Percentiles rank a stretch among this genome's conserved stretches.
Conservation (phyloP, 2,797 vertebrate species). For the Spinus olivaceus region DNA sequence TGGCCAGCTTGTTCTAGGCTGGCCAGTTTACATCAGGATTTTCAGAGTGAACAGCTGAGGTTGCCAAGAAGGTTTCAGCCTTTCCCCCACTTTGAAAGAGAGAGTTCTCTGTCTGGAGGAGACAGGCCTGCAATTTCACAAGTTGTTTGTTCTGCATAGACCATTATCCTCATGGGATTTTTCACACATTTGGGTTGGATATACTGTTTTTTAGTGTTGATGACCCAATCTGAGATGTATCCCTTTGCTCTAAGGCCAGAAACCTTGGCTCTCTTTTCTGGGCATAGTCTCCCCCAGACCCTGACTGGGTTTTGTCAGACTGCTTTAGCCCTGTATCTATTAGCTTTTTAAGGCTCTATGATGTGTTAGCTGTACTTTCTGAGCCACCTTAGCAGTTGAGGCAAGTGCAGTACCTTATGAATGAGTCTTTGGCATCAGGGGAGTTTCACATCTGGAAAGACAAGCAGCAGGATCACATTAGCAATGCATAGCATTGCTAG, state of each 20-base stretch:
- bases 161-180: not conserved
- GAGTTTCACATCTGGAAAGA: constrained; percentile 24
- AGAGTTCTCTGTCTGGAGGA: not conserved
- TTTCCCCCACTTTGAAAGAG: not conserved
- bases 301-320: not conserved
- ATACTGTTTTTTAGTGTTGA: not conserved
- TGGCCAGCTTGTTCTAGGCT: not conserved
- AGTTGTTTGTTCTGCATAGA: not conserved
- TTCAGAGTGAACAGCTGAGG: not conserved
- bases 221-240: not conserved
- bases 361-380: not conserved
- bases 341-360: not conserved
- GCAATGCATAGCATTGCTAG: not conserved
- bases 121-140: not conserved
- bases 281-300: not conserved
- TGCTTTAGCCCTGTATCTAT: not conserved
- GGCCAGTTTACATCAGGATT: not conserved
- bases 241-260: not conserved
- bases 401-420: not conserved
- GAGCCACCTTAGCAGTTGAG: not conserved
- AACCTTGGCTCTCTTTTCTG: not conserved
- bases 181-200: not conserved
- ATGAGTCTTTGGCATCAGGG: not conserved
- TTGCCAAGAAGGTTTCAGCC: not conserved
- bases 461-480: not conserved